Evolutionary conservation across 1,140 invertebrate species (phyloP), one percentile per base, ranked within the genome.

Genomic region (Helicoverpa armigera): DNA sequence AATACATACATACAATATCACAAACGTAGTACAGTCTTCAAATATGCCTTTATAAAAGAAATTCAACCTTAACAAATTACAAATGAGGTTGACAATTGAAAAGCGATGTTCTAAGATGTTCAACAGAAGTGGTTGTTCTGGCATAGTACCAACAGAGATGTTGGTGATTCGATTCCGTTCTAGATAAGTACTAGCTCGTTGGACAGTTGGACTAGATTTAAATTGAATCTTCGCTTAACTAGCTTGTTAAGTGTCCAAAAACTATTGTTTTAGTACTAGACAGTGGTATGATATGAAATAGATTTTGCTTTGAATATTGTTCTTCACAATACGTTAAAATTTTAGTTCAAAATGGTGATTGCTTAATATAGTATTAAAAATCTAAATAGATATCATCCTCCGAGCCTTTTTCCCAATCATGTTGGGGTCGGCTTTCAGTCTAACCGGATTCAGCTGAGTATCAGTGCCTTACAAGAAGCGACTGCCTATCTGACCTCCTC

Each of bases 171-270:
- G 53, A 73, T 73, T 73, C 53, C 70, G 53, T 35, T 73, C 53
- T 7, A 73, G 70, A 73, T 73, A 73, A 73, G 70, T 58, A 31
- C 14, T n/a, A 10, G n/a, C 65, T 43, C 10, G 50, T 70, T 54
- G 50, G 67, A 58, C 31, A 73, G 53, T 73, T 23, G 7, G 18
- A n/a, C 53, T 16, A 12, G 53, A 73, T 31, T 35, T 56, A 73
- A 73, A 73, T 58, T 73, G 31, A 16, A 73, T 56, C 16, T 50
- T 50, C 61, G 65, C 53, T 73, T 29, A 70, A 18, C 23, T 67
- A 12, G 12, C 43, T 4, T 35, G 18, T 67, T 3, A 48, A 50
- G 29, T 65, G 61, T 29, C 58, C 23, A 61, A 13, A 65, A n/a
- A 65, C 13, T 65, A n/a, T 35, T 65, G n/a, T n/a, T n/a, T 63